Evolutionary conservation across 2,113 vertebrate genomes (phyloP).

Genomic region (Cranoglanis bouderius): DNA sequence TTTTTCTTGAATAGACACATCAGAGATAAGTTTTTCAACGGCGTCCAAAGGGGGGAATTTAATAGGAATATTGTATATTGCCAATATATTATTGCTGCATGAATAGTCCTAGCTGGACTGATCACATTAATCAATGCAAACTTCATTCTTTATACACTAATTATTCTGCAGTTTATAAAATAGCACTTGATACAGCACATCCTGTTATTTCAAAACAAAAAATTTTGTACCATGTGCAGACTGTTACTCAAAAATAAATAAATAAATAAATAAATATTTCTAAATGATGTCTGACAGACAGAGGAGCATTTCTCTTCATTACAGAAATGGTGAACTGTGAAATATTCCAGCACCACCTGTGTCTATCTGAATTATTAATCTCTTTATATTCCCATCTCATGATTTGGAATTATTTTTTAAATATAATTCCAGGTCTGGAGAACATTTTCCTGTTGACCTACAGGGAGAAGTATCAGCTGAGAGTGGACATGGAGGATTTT

Average conservation of each 20-base stretch:
- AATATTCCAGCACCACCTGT: not conserved
- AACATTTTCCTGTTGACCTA: slow-evolving; percentile 36
- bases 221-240: too few relatives aligned
- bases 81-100: too few relatives aligned
- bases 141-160: too few relatives aligned
- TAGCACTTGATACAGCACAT: too few relatives aligned
- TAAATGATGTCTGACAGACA: not conserved
- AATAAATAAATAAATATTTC: not conserved
- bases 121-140: too few relatives aligned
- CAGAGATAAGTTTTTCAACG: not conserved
- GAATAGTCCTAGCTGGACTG: too few relatives aligned
- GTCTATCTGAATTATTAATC: not conserved
- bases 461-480: slow-evolving; percentile 24
- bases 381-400: not conserved
- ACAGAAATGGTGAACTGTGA: not conserved
- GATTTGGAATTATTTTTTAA: not conserved
- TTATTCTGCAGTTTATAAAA: too few relatives aligned
- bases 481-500: slow-evolving; percentile 45
- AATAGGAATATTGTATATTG: too few relatives aligned
- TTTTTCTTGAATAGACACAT: not conserved
- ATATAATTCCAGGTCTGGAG: slow-evolving; percentile 63
- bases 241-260: too few relatives aligned
- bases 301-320: not conserved
- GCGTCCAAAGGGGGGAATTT: not conserved
- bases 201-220: too few relatives aligned